Evolutionary conservation across 1,140 invertebrate genomes (phyloP).

Genomic region (Drosophila sturtevanti): DNA sequence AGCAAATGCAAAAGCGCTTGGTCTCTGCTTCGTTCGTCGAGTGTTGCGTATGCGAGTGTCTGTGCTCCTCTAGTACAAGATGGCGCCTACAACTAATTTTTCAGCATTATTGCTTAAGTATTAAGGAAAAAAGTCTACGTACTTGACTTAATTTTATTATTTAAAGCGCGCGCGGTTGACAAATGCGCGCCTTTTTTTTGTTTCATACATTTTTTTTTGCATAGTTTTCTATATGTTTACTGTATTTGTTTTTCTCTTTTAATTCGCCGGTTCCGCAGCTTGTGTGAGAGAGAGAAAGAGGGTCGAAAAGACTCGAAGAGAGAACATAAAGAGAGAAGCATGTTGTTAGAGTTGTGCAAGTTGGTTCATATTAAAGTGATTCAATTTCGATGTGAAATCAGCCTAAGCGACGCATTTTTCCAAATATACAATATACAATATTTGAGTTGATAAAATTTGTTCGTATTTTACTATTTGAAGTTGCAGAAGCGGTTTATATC

Average conservation of each 20-base stretch:
- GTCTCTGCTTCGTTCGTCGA: slow-evolving; percentile 19
- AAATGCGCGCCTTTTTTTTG: slow-evolving; percentile 65
- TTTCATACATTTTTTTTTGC: slow-evolving; percentile 50
- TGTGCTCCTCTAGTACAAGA: slow-evolving; percentile 27
- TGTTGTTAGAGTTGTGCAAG: background rate
- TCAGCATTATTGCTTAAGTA: background rate
- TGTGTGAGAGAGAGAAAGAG: slow-evolving; percentile 14
- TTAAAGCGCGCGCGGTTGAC: slow-evolving; percentile 12
- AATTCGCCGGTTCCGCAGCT: slow-evolving; percentile 47
- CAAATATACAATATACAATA: no score
- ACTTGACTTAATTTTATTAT: slow-evolving; percentile 24
- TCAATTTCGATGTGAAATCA: background rate
- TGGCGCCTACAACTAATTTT: slow-evolving; percentile 24
- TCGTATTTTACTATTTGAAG: background rate
- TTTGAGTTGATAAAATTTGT: no score
- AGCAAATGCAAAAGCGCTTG: slow-evolving; percentile 6
- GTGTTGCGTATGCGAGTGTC: slow-evolving; percentile 12
- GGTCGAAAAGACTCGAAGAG: background rate
- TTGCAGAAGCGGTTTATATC: background rate
- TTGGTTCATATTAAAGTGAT: background rate
- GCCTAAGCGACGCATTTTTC: background rate
- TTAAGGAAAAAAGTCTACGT: background rate
- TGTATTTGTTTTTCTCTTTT: slow-evolving; percentile 74
- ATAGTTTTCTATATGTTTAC: slow-evolving; percentile 43
- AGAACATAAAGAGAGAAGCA: background rate